Evolutionary conservation across 2,113 vertebrate species (phyloP).

Genomic region (Phasianus colchicus): DNA sequence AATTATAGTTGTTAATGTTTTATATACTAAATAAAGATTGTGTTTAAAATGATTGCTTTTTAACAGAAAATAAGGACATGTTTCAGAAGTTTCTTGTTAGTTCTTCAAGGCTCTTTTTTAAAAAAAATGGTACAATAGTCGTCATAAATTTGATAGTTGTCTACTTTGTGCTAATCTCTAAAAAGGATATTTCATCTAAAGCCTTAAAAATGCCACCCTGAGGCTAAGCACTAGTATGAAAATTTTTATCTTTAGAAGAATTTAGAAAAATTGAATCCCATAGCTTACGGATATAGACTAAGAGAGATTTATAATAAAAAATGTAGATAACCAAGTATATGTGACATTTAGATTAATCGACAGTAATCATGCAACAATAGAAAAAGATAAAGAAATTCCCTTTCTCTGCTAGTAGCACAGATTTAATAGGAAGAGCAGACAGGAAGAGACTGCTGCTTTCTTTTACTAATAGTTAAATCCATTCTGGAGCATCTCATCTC

Average conservation of each 20-base stretch:
- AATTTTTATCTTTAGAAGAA: background rate
- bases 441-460: background rate
- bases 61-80: background rate
- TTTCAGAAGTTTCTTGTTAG: background rate
- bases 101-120: background rate
- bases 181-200: constrained; percentile 15
- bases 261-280: constrained; percentile 1
- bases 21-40: background rate
- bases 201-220: background rate
- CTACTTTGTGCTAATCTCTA: constrained; percentile 42
- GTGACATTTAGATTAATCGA: background rate
- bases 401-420: background rate
- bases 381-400: background rate
- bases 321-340: background rate
- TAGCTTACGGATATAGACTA: background rate
- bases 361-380: background rate
- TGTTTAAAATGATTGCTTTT: background rate
- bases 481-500: background rate
- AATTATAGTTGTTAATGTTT: background rate
- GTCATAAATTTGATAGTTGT: constrained; percentile 13
- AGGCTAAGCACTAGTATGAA: background rate
- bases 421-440: background rate
- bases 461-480: background rate
- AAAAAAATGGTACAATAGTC: background rate
- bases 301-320: background rate